These are phyloP conservation scores for Ptychodera flava DNA, from an alignment of 35 echinoderm and acorn worm genomes.

Conservation along the genomic window DNA sequence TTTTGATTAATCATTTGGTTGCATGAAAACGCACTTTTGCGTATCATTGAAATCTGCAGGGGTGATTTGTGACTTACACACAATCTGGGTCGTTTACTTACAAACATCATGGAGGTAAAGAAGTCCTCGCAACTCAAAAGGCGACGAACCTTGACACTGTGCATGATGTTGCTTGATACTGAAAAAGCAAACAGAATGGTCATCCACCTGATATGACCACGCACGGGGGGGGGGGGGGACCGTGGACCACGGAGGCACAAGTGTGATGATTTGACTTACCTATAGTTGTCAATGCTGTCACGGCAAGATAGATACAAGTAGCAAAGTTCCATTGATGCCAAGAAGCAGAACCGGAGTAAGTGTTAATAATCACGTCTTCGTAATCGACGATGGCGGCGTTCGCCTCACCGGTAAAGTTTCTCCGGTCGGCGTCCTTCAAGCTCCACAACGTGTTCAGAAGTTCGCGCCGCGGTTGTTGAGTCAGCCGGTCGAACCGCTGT, in stretches of 20 bases:
- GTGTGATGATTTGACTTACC: background rate
- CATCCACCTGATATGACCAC: background rate
- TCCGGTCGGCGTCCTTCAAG: background rate
- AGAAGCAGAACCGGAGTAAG: background rate
- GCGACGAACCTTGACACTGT: too few species aligned
- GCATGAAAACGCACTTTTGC: too few species aligned
- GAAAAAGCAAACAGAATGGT: background rate
- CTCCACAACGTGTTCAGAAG: background rate
- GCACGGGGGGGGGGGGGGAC: too few species aligned
- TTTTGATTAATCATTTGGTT: too few species aligned
- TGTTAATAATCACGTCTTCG: background rate
- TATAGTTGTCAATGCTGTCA: background rate
- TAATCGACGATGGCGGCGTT: background rate
- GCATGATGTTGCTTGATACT: too few species aligned
- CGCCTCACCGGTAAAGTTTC: background rate
- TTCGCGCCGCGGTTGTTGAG: background rate
- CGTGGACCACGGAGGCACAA: too few species aligned
- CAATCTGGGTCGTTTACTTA: too few species aligned
- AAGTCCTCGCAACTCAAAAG: too few species aligned
- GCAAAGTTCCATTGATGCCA: too few species aligned
- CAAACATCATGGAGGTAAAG: background rate
- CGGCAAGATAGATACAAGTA: background rate
- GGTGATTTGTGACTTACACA: too few species aligned
- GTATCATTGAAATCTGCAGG: too few species aligned
- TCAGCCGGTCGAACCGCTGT: background rate